Percentiles rank a stretch among this genome's conserved stretches.
phyloP scores from a whole-genome alignment of 1,140 invertebrate genomes.

The Sipha flava region DNA sequence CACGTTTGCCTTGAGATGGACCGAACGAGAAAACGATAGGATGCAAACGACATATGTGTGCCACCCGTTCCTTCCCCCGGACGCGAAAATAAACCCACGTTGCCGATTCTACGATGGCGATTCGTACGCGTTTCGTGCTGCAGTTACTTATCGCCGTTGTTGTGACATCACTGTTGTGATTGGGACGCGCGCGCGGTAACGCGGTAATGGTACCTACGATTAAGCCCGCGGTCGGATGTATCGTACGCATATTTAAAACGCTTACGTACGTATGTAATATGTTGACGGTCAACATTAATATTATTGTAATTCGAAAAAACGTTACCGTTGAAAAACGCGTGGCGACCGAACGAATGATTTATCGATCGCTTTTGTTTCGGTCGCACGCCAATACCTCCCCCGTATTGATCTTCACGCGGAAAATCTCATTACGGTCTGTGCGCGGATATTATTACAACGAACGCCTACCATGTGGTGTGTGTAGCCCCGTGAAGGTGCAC shows the following conservation, averaged over 20 bases:
- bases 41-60: neutral
- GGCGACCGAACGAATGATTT: neutral
- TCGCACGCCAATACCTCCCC: no score
- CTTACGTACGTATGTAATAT: no score
- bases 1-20: slow-evolving; percentile 17
- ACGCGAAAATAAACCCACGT: neutral
- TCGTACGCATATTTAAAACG: no score
- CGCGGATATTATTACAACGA: neutral
- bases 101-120: slow-evolving; percentile 17
- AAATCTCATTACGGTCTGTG: neutral
- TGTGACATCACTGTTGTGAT: neutral
- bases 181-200: no score
- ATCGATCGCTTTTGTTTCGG: neutral
- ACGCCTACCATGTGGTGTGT: neutral
- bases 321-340: neutral
- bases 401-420: neutral
- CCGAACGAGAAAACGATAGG: neutral
- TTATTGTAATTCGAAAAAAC: neutral
- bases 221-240: no score
- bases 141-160: neutral
- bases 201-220: no score
- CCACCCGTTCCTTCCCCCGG: neutral
- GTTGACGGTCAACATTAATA: no score
- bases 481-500: no score
- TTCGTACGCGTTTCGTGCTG: neutral